Evolutionary conservation across 2,888 invertebrate species (phyloP).

Genomic region (Phytoseiulus persimilis): DNA sequence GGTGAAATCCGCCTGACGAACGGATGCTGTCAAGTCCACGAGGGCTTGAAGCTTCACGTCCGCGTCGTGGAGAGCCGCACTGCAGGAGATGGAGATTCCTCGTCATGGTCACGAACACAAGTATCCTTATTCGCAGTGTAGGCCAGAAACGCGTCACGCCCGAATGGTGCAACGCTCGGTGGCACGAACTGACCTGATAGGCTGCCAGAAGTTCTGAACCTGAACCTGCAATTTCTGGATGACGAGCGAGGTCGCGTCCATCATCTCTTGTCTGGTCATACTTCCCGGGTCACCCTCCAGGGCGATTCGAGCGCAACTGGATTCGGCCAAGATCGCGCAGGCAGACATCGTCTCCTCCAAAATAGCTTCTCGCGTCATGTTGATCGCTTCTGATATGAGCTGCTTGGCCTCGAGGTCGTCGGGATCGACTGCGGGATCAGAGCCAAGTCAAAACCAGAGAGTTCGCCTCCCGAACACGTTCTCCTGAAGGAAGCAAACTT

Average conservation of each 20-base stretch:
- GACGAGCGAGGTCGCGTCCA: not conserved
- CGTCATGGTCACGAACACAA: too few relatives aligned
- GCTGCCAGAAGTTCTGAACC: not conserved
- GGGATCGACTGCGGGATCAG: not conserved
- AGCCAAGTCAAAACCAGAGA: not conserved
- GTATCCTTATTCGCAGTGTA: too few relatives aligned
- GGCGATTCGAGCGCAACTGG: not conserved
- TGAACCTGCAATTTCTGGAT: not conserved
- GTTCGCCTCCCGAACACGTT: not conserved
- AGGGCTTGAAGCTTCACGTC: conserved; percentile 33
- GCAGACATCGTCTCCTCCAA: not conserved
- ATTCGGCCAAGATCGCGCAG: not conserved
- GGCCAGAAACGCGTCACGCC: too few relatives aligned
- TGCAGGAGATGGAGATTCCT: not conserved
- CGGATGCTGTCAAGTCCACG: conserved; percentile 11
- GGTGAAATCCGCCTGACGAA: conserved; percentile 12
- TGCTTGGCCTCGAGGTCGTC: not conserved
- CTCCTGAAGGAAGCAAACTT: not conserved
- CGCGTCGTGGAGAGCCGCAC: conserved; percentile 11
- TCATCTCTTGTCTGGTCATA: not conserved
- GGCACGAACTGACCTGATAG: not conserved
- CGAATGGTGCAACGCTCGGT: too few relatives aligned
- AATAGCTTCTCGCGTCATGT: not conserved
- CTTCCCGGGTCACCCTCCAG: not conserved
- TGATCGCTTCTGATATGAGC: not conserved